Evolutionary conservation across 2,888 invertebrate genomes (phyloP), one percentile per base, ranked within the genome.

Genomic region (Drosophila yooni): DNA sequence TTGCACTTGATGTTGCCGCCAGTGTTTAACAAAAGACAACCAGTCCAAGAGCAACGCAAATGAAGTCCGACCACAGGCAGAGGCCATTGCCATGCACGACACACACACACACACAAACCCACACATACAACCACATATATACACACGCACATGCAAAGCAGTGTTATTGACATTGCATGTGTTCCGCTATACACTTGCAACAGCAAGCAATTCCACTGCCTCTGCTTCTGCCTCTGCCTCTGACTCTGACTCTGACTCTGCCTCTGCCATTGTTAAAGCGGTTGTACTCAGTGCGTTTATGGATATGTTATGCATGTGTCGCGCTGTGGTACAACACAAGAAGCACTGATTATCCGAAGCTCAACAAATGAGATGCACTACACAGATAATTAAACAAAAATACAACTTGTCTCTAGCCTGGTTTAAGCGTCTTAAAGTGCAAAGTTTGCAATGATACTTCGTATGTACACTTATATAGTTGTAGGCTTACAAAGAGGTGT

Each of bases 1-100:
- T 7, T 38, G 36, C 29, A 11, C 27, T 27, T 27, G 54, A 13
- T 57, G 40, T 3, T 57, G 43, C 31, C 31, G 57, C 46, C 57
- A 56, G 57, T 60, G 63, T 64, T 82, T 77, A 77, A 91, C 89
- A 91, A 84, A 87, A 89, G 90, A 88, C 88, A 89, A 74, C 63
- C 83, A 76, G 74, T 88, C 88, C 76, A 88, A 87, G 67, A 57
- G 74, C 60, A 76, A 76, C 62, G 80, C 75, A 82, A 82, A 82
- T 82, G 75, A 75, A 82, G 83, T 82, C 80, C 62, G 63, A 69
- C 57, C 67, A 27, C 50, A 51, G 46, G 25, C 56, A 71, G 74
- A 70, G 74, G 71, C 78, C 74, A 84, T 65, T 82, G 89, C 68
- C 89, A 79, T 57, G 40, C 46, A 56, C 27, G 15, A 52, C 36